A percentile compares a stretch with the other conserved stretches of the same genome.
These are phyloP conservation scores for Rhincodon typus DNA, from an alignment of 2,797 vertebrate genomes.

Conservation along the genomic window DNA sequence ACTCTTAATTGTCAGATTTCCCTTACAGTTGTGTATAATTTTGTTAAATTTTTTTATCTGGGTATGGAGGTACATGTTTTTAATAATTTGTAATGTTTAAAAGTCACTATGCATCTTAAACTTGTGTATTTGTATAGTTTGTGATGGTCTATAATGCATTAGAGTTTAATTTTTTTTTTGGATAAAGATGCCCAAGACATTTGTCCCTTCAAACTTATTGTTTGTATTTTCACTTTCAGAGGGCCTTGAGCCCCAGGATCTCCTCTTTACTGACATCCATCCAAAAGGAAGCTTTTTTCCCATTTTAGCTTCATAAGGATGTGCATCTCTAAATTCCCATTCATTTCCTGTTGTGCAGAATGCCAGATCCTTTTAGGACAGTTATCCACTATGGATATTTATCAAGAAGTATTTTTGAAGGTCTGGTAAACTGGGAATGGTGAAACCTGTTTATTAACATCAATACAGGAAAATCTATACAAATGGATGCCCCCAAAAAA, in stretches of 20 bases:
- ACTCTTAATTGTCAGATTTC: too few species aligned
- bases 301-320: background rate
- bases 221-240: too few species aligned
- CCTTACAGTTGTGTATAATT: too few species aligned
- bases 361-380: background rate
- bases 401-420: background rate
- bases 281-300: too few species aligned
- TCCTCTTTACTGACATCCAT: background rate
- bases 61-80: background rate
- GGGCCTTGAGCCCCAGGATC: background rate
- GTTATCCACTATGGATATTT: background rate
- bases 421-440: background rate
- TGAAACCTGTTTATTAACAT: background rate
- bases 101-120: background rate
- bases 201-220: too few species aligned
- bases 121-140: background rate
- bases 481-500: background rate
- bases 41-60: background rate
- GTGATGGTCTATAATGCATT: background rate
- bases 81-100: background rate
- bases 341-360: background rate
- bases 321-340: background rate
- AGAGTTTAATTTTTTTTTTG: background rate
- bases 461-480: too few species aligned
- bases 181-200: background rate